Evolutionary conservation across 2,113 vertebrate species (phyloP).

Genomic region (Gadus macrocephalus): DNA sequence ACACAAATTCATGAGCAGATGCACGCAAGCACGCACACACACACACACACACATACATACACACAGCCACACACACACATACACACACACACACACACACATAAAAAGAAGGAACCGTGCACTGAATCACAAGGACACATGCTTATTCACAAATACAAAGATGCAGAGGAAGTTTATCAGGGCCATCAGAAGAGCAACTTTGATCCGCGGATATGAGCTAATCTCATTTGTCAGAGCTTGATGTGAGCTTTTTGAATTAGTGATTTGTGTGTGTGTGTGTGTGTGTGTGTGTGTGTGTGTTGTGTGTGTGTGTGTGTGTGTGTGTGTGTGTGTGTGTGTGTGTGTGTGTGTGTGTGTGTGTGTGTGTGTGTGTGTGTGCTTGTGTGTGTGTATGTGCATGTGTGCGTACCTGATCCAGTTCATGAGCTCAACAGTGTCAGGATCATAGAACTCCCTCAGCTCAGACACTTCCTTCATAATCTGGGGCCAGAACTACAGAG

Average conservation of each 20-base stretch:
- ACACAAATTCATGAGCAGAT: slow-evolving; percentile 4
- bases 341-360: neutral
- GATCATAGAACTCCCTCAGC: slow-evolving; percentile 96
- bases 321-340: neutral
- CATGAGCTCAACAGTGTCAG: slow-evolving; percentile 98
- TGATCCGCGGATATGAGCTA: slow-evolving; percentile 44
- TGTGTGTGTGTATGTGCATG: slow-evolving; percentile 17
- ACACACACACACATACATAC: slow-evolving; percentile 11
- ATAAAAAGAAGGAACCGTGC: too few species aligned
- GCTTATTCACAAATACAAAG: too few species aligned
- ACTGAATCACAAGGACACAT: too few species aligned
- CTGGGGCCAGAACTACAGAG: slow-evolving; percentile 87
- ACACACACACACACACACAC: too few species aligned
- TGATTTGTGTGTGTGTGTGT: neutral
- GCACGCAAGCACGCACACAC: neutral
- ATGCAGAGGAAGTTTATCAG: slow-evolving; percentile 16
- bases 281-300: neutral
- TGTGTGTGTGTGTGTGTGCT: neutral
- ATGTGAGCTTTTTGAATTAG: slow-evolving; percentile 12
- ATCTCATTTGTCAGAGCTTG: slow-evolving; percentile 46
- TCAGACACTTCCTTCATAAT: slow-evolving; percentile 91
- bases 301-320: neutral
- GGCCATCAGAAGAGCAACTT: slow-evolving; percentile 36
- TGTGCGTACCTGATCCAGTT: slow-evolving; percentile 89
- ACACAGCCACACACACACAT: too few species aligned